Evolutionary conservation across 2,113 vertebrate species (phyloP).

Genomic region (Onychostruthus taczanowskii): DNA sequence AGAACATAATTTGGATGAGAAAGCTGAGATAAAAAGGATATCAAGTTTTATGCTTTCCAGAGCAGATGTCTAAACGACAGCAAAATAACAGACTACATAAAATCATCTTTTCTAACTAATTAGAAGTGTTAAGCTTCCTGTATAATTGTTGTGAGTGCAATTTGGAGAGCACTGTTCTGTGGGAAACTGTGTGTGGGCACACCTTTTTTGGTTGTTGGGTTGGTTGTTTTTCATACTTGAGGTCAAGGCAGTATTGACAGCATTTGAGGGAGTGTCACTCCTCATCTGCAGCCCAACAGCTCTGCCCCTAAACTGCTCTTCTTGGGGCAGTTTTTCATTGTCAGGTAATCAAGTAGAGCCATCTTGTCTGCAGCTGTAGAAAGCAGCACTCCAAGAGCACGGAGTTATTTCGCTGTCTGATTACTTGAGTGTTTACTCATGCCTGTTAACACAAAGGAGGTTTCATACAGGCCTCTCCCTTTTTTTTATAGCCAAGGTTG

Average conservation of each 20-base stretch:
- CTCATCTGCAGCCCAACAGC: background rate
- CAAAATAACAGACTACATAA: background rate
- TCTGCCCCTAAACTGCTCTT: background rate
- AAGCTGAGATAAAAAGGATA: background rate
- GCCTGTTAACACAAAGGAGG: background rate
- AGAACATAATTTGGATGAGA: background rate
- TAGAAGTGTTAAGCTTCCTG: background rate
- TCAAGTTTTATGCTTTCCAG: background rate
- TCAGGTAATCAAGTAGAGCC: background rate
- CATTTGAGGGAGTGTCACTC: background rate
- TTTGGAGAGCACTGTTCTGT: background rate
- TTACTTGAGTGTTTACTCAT: background rate
- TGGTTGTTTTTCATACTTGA: background rate
- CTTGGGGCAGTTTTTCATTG: background rate
- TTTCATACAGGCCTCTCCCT: background rate
- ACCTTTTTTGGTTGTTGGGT: background rate
- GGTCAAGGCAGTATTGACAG: background rate
- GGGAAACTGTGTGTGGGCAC: background rate
- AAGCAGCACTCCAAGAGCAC: background rate
- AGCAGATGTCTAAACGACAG: accelerated
- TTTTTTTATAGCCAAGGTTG: background rate
- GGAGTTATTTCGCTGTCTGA: background rate
- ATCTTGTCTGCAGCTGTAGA: background rate
- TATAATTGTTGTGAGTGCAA: background rate
- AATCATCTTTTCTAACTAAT: background rate